phyloP scores from a whole-genome alignment of 1,140 invertebrate species.

The Drosophila nebulosa region DNA sequence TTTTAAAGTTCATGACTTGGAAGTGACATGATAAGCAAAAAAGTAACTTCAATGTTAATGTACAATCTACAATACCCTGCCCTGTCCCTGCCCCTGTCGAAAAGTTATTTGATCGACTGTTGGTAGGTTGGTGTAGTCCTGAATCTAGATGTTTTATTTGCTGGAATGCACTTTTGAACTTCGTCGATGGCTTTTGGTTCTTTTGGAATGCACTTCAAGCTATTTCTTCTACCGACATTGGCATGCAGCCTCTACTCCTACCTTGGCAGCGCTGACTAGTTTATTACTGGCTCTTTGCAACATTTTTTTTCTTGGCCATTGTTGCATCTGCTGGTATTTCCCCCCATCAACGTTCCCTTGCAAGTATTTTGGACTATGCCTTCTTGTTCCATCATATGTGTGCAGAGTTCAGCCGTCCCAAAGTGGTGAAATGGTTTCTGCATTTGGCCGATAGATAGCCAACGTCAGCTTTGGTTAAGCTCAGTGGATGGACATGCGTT shows the following conservation, averaged over 20 bases:
- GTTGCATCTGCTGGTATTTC: background rate
- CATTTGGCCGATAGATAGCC: no score
- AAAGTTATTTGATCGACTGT: no score
- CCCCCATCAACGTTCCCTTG: background rate
- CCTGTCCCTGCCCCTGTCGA: no score
- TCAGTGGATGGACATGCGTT: no score
- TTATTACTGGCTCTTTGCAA: background rate
- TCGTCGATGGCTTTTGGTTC: no score
- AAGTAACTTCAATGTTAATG: background rate
- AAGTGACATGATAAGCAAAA: slow-evolving; percentile 7
- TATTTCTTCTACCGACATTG: background rate
- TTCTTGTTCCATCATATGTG: background rate
- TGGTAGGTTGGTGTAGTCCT: no score
- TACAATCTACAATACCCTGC: background rate
- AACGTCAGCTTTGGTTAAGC: no score
- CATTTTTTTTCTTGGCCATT: background rate
- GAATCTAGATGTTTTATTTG: background rate
- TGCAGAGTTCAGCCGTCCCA: background rate
- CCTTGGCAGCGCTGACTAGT: background rate
- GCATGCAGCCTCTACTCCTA: background rate
- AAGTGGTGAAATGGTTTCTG: no score
- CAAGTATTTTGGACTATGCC: background rate
- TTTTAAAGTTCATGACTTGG: slow-evolving; percentile 42
- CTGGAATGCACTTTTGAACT: no score
- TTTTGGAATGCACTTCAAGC: no score